Percentiles rank a stretch among this genome's conserved stretches.
phyloP scores from a whole-genome alignment of 2,113 vertebrate genomes.

The Toxostoma redivivum region DNA sequence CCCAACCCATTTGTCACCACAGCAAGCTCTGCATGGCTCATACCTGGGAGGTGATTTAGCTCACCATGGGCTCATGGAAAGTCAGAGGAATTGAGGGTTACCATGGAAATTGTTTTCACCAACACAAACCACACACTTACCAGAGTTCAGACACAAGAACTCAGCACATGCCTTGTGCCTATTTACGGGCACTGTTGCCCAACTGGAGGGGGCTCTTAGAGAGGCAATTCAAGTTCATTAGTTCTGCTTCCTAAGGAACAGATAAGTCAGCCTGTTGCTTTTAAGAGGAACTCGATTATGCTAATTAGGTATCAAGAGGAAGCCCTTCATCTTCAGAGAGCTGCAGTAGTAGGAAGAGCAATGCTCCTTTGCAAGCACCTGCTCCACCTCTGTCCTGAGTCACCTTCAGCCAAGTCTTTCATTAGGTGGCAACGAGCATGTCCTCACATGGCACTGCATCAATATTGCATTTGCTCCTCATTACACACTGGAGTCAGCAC shows the following conservation, averaged over 20 bases:
- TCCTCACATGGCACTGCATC: background rate
- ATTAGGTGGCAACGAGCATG: background rate
- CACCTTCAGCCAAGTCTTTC: background rate
- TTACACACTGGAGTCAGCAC: background rate
- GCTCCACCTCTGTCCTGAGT: background rate
- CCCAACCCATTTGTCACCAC: background rate
- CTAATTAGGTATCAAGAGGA: background rate
- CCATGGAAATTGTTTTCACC: slow-evolving; percentile 37
- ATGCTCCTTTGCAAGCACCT: background rate
- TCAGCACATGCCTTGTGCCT: background rate
- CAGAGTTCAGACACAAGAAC: background rate
- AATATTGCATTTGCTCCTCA: background rate
- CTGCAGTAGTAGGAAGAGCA: background rate
- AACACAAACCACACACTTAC: background rate
- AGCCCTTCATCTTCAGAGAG: slow-evolving; percentile 25
- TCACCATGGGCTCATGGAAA: background rate
- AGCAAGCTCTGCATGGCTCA: background rate
- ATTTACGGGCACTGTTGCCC: background rate
- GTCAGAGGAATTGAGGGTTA: background rate
- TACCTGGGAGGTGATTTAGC: background rate
- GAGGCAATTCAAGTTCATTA: slow-evolving; percentile 17
- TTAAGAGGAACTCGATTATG: slow-evolving; percentile 36
- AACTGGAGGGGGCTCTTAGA: background rate
- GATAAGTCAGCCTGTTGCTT: slow-evolving; percentile 5
- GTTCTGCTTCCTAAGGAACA: slow-evolving; percentile 53